These are phyloP conservation scores for Zophobas morio DNA, from an alignment of 1,140 invertebrate genomes.

Conservation along the genomic window DNA sequence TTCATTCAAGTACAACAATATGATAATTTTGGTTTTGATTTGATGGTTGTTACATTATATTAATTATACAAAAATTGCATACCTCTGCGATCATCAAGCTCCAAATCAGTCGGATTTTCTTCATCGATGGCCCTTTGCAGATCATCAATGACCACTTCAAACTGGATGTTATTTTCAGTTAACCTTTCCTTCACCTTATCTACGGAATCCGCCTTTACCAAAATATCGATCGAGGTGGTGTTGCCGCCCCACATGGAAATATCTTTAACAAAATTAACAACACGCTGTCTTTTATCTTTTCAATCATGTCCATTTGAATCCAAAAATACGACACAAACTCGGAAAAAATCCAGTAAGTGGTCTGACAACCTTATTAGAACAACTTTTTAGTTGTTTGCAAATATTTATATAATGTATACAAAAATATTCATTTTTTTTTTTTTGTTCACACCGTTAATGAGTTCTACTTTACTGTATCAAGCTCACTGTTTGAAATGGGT, in stretches of 20 bases:
- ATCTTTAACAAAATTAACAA: constrained; percentile 68
- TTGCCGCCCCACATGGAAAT: constrained; percentile 80
- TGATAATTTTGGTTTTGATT: no score
- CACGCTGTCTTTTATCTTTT: no score
- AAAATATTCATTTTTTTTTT: no score
- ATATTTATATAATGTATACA: no score
- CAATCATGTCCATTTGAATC: no score
- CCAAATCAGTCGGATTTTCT: constrained; percentile 79
- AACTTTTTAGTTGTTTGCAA: no score
- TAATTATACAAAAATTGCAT: constrained; percentile 54
- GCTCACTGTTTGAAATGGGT: no score
- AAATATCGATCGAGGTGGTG: constrained; percentile 75
- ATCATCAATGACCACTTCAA: constrained; percentile 80
- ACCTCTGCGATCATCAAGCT: constrained; percentile 83
- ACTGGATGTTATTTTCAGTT: constrained; percentile 73
- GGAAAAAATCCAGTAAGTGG: no score
- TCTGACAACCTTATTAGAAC: no score
- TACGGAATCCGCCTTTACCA: constrained; percentile 74
- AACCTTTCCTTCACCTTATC: constrained; percentile 71
- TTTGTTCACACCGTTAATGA: no score
- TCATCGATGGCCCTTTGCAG: constrained; percentile 82
- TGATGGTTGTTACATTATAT: neutral
- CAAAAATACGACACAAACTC: no score
- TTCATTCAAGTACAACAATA: no score
- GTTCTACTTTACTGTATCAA: constrained; percentile 20